phyloP scores from a whole-genome alignment of 2,888 invertebrate species.

The Tetheella fluctuosa region DNA sequence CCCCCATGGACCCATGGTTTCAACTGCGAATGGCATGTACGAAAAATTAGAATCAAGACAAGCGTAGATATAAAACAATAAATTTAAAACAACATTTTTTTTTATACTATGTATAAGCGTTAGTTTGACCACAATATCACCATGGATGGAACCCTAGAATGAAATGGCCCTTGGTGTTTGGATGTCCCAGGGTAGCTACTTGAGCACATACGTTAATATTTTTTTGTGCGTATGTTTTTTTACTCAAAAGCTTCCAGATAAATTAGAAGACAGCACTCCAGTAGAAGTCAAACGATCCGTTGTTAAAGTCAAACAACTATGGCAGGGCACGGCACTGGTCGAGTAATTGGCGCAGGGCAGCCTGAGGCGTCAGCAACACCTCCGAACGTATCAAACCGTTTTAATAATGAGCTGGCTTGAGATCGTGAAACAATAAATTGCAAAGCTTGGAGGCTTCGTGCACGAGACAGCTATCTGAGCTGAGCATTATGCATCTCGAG shows the following conservation, averaged over 20 bases:
- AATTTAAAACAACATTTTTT: no score
- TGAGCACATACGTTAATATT: background rate
- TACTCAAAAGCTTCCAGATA: constrained; percentile 40
- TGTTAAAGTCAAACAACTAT: constrained; percentile 74
- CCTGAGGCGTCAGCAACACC: constrained; percentile 81
- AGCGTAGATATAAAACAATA: no score
- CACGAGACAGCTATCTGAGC: constrained; percentile 81
- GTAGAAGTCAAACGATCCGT: constrained; percentile 67
- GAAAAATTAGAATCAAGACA: no score
- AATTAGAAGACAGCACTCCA: constrained; percentile 53
- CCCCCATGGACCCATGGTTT: no score
- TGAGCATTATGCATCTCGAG: constrained; percentile 81
- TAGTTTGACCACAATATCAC: no score
- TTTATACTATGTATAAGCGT: no score
- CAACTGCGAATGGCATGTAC: no score
- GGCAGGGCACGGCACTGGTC: constrained; percentile 54
- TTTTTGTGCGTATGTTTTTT: no score
- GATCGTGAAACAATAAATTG: constrained; percentile 85
- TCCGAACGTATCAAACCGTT: constrained; percentile 83
- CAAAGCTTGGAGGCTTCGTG: constrained; percentile 84
- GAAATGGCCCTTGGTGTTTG: no score
- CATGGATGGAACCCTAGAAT: no score
- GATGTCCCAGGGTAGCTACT: no score
- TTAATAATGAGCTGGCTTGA: constrained; percentile 82
- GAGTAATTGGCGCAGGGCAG: constrained; percentile 78